Evolutionary conservation across 2,113 vertebrate genomes (phyloP).

Genomic region (Phylloscopus whistleri): DNA sequence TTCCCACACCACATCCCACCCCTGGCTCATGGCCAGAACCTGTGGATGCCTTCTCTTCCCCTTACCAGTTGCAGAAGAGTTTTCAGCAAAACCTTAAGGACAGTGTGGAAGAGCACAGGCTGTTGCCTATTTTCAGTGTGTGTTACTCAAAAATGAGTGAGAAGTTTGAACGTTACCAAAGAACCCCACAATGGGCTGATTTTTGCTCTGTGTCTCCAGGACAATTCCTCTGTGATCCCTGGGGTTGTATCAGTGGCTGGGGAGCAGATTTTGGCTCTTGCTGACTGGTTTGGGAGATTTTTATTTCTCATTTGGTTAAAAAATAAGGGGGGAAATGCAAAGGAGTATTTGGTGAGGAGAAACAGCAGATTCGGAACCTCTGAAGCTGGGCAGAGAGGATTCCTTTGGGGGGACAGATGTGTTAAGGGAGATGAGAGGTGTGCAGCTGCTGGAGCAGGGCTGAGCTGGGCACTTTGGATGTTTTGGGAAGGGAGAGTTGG

Average conservation of each 20-base stretch:
- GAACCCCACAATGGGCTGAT: background rate
- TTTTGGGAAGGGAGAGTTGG: background rate
- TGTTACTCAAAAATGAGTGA: background rate
- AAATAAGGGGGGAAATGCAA: background rate
- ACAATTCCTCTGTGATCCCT: background rate
- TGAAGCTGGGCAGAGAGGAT: background rate
- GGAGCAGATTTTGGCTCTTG: background rate
- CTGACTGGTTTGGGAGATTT: background rate
- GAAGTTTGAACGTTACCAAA: background rate
- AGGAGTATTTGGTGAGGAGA: background rate
- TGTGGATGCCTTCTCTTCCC: background rate
- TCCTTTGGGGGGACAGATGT: background rate
- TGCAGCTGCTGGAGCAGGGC: background rate
- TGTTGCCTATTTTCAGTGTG: background rate
- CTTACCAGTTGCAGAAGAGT: background rate
- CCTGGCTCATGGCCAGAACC: background rate
- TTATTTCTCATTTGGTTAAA: background rate
- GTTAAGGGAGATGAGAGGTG: background rate
- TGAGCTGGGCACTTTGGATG: background rate
- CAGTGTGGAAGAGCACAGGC: accelerated
- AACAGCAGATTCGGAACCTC: background rate
- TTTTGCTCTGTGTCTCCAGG: background rate
- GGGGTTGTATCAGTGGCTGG: background rate
- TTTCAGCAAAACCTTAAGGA: background rate
- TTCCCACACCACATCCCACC: accelerated